A percentile compares a stretch with the other conserved stretches of the same genome.
These are phyloP conservation scores for Sycophila texana DNA, from an alignment of 2,888 invertebrate genomes.

Conservation along the genomic window DNA sequence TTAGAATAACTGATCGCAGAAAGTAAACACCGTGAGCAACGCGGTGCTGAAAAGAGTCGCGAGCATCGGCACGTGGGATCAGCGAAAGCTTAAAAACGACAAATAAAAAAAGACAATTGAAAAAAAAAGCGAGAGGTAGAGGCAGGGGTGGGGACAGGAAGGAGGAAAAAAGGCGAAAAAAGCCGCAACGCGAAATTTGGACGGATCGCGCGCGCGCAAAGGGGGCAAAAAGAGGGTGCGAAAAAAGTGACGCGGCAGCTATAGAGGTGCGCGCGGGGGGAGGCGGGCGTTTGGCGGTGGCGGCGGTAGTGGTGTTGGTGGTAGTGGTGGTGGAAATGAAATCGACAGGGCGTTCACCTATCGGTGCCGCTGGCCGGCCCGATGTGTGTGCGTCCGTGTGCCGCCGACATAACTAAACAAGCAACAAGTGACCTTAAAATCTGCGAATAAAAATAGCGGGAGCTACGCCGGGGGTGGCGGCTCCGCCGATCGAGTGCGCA, in stretches of 20 bases:
- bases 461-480: neutral
- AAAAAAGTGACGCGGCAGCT: constrained; percentile 64
- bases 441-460: constrained; percentile 71
- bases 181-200: constrained; percentile 64
- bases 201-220: constrained; percentile 59
- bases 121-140: constrained; percentile 10
- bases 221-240: constrained; percentile 59
- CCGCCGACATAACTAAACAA: constrained; percentile 73
- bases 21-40: constrained; percentile 49
- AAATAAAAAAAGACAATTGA: constrained; percentile 21
- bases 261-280: constrained; percentile 50
- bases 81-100: constrained; percentile 49
- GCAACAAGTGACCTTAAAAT: constrained; percentile 75
- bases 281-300: constrained; percentile 35
- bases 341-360: constrained; percentile 74
- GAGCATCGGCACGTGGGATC: constrained; percentile 47
- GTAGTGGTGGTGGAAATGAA: constrained; percentile 66
- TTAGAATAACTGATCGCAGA: constrained; percentile 31
- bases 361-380: constrained; percentile 63
- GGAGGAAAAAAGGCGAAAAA: constrained; percentile 52
- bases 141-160: neutral
- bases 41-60: constrained; percentile 46
- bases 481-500: neutral
- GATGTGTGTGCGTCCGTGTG: constrained; percentile 40
- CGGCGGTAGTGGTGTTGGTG: constrained; percentile 47